Percentiles rank a stretch among this genome's conserved stretches.
Evolutionary conservation across 2,113 vertebrate species (phyloP).

Genomic region (Bufo gargarizans): DNA sequence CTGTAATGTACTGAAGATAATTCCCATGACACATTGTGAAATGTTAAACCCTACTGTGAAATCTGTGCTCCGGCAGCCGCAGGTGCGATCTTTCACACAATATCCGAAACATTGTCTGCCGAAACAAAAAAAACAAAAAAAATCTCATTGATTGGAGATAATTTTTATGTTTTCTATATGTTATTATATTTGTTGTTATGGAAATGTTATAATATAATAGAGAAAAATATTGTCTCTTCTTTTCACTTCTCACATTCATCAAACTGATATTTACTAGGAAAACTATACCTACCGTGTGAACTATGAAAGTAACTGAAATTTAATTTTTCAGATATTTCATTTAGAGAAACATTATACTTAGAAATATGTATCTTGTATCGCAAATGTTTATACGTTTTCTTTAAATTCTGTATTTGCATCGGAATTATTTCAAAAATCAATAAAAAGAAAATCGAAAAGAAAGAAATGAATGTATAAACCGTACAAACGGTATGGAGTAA

Average conservation of each 20-base stretch:
- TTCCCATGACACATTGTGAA: conserved; percentile 40
- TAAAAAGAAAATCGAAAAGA: too few species aligned
- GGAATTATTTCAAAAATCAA: too few species aligned
- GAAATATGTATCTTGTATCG: too few species aligned
- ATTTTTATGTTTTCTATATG: neutral
- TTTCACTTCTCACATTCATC: neutral
- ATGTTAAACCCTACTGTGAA: conserved; percentile 42
- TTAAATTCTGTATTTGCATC: too few species aligned
- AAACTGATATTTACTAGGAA: too few species aligned
- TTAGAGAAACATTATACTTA: too few species aligned
- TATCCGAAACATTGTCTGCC: neutral
- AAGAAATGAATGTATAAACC: too few species aligned
- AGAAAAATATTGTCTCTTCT: neutral
- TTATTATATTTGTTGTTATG: neutral
- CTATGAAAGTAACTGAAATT: too few species aligned
- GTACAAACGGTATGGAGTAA: too few species aligned
- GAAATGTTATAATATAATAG: neutral
- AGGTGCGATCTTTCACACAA: conserved; percentile 37
- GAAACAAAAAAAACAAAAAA: neutral
- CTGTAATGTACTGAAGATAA: conserved; percentile 22
- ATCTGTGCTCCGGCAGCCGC: neutral
- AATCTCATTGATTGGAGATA: neutral
- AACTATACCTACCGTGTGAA: too few species aligned
- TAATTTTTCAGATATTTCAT: too few species aligned
- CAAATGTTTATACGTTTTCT: too few species aligned